Conservation (phyloP, 2,888 invertebrate genomes). For the Epinotia brunnichana region DNA sequence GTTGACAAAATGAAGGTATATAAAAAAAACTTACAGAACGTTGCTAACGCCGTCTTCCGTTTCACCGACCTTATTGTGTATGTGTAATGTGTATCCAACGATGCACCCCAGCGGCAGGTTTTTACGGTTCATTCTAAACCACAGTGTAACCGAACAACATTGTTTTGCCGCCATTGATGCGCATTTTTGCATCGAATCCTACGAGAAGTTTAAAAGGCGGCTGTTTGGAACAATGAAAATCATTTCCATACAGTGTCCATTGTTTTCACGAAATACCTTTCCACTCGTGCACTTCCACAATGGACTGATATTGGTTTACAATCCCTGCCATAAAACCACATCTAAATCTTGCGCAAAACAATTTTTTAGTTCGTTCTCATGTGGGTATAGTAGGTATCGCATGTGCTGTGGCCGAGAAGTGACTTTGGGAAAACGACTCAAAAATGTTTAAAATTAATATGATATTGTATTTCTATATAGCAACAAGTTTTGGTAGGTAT, state of each 20-base stretch:
- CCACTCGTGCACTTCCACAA: constrained; percentile 69
- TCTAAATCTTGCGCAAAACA: constrained; percentile 48
- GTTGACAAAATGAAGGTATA: too few species aligned
- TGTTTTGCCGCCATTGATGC: constrained; percentile 30
- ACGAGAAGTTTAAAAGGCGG: constrained; percentile 44
- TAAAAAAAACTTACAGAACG: too few species aligned
- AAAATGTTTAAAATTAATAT: constrained; percentile 28
- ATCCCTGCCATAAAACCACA: constrained; percentile 63
- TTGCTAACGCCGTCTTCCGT: not conserved
- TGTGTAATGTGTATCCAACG: not conserved
- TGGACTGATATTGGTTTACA: constrained; percentile 69
- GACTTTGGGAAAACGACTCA: not conserved
- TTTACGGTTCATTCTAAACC: constrained; percentile 7
- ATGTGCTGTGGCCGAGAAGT: not conserved
- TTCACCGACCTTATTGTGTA: not conserved
- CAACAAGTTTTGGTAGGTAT: constrained; percentile 17
- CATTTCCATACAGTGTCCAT: constrained; percentile 68
- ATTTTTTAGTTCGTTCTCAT: constrained; percentile 37
- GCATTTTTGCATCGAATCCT: constrained; percentile 40
- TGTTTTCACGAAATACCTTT: constrained; percentile 72
- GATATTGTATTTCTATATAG: constrained; percentile 15
- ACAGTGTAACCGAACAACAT: constrained; percentile 9
- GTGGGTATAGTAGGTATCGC: constrained; percentile 2
- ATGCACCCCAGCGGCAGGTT: not conserved
- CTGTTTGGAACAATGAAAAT: constrained; percentile 63